phyloP scores from a whole-genome alignment of 1,140 invertebrate species.

The Nomia melanderi region DNA sequence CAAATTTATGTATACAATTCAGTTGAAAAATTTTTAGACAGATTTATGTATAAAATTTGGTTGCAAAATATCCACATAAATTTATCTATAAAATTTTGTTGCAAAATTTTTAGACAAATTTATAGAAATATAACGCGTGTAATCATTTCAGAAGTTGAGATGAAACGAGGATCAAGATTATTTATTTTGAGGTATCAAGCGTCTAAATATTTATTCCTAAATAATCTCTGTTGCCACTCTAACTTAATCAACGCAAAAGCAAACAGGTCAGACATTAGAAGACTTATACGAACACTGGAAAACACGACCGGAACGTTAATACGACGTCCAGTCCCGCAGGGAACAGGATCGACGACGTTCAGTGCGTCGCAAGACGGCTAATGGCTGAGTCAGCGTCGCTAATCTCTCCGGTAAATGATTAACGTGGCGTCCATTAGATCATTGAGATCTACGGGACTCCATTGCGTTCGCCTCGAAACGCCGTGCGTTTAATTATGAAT shows the following conservation, averaged over 20 bases:
- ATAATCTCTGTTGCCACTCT: no score
- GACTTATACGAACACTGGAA: slow-evolving; percentile 32
- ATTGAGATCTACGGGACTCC: slow-evolving; percentile 20
- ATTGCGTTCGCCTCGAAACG: not conserved
- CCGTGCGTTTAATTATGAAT: slow-evolving; percentile 14
- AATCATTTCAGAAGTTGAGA: no score
- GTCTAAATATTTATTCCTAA: no score
- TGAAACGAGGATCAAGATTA: no score
- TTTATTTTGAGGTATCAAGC: no score
- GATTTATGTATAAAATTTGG: no score
- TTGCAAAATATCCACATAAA: no score
- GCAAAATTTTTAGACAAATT: no score
- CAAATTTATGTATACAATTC: no score
- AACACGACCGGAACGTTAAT: slow-evolving; percentile 32
- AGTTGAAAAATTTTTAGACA: no score
- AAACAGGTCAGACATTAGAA: not conserved
- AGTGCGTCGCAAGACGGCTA: not conserved
- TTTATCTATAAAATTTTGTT: no score
- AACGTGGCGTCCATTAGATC: slow-evolving; percentile 33
- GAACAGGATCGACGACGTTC: slow-evolving; percentile 15
- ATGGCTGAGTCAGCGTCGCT: slow-evolving; percentile 28
- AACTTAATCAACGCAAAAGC: not conserved
- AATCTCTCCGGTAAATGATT: slow-evolving; percentile 33
- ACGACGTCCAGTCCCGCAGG: slow-evolving; percentile 4
- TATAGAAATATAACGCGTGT: no score